phyloP scores from a whole-genome alignment of 2,888 invertebrate genomes.

The Metopia argyrocephala region DNA sequence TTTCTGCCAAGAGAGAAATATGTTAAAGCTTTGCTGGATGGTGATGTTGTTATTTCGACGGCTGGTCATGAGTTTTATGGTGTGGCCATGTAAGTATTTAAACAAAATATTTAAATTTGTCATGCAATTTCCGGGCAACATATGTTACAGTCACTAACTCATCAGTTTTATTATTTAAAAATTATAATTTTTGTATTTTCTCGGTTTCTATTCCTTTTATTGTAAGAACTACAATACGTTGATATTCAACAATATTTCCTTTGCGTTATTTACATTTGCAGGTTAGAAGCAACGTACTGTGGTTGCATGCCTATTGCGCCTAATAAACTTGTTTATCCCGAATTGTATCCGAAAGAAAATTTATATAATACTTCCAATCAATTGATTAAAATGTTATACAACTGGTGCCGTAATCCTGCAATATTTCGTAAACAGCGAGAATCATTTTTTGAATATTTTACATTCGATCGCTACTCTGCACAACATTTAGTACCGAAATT shows the following conservation, averaged over 20 bases:
- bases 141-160: too few species aligned
- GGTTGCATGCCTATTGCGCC: slow-evolving; percentile 87
- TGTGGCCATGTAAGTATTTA: slow-evolving; percentile 83
- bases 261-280: too few species aligned
- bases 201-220: too few species aligned
- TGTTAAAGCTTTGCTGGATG: slow-evolving; percentile 79
- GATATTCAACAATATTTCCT: too few species aligned
- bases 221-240: too few species aligned
- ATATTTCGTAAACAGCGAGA: slow-evolving; percentile 76
- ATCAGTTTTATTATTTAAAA: too few species aligned
- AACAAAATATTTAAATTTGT: too few species aligned
- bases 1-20: slow-evolving; percentile 81
- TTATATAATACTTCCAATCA: slow-evolving; percentile 82
- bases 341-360: slow-evolving; percentile 83
- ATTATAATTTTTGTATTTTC: too few species aligned
- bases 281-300: slow-evolving; percentile 84
- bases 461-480: slow-evolving; percentile 78
- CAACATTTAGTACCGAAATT: slow-evolving; percentile 77
- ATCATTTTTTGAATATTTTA: slow-evolving; percentile 76
- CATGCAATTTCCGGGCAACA: too few species aligned
- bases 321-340: slow-evolving; percentile 85
- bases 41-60: slow-evolving; percentile 86
- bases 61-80: slow-evolving; percentile 88
- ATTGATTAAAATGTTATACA: slow-evolving; percentile 80
- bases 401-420: slow-evolving; percentile 79